These are phyloP conservation scores for Parochlus steinenii DNA, from an alignment of 2,888 invertebrate genomes.

Conservation along the genomic window DNA sequence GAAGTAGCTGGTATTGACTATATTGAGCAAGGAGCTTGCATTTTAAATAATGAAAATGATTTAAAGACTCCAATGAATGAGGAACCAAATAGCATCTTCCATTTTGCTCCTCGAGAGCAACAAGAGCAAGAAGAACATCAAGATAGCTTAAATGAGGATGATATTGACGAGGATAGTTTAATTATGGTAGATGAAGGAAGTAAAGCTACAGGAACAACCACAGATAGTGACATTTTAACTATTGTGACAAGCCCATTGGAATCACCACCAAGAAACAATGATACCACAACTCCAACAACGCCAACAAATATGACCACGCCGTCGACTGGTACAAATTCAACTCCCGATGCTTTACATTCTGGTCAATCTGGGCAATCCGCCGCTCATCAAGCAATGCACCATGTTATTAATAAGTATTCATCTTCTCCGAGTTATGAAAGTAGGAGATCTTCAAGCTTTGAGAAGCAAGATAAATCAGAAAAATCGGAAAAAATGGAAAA, in stretches of 20 bases:
- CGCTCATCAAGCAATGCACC: too few species aligned
- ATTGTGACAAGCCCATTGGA: constrained; percentile 37
- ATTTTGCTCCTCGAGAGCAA: too few species aligned
- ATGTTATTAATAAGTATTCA: too few species aligned
- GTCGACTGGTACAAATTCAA: constrained; percentile 14
- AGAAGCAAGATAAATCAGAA: too few species aligned
- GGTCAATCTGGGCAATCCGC: too few species aligned
- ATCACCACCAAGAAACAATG: constrained; percentile 22
- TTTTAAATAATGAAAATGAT: constrained; percentile 25
- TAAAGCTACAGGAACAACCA: constrained; percentile 26
- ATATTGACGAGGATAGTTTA: constrained; percentile 42
- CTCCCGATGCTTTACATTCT: constrained; percentile 20
- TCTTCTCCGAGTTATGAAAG: too few species aligned
- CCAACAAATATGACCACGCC: constrained; percentile 14
- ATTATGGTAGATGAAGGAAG: constrained; percentile 25
- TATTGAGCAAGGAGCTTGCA: constrained; percentile 34
- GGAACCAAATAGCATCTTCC: too few species aligned
- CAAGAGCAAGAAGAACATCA: constrained; percentile 9
- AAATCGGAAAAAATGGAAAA: too few species aligned
- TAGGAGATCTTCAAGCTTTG: too few species aligned
- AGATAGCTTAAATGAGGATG: constrained; percentile 20
- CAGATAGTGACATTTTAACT: constrained; percentile 39
- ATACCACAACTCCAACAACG: constrained; percentile 16
- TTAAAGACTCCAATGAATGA: constrained; percentile 32
- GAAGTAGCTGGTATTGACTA: constrained; percentile 37